Conservation (phyloP, 1,140 invertebrate genomes). For the Drosophila sucinea region DNA sequence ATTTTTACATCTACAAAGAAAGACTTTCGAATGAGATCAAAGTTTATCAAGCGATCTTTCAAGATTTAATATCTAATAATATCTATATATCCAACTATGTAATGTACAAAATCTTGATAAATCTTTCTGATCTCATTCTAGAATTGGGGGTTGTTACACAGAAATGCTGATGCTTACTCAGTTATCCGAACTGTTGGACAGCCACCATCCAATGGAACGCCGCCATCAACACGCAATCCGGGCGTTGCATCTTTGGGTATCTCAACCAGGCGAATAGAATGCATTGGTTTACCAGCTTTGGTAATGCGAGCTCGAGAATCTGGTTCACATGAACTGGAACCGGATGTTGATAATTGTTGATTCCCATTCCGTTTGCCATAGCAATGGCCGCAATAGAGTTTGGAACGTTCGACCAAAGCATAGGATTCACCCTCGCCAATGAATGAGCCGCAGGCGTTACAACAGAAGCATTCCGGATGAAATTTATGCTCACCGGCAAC, state of each 20-base stretch:
- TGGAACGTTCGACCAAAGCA: slow-evolving; percentile 93
- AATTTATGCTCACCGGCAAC: slow-evolving; percentile 96
- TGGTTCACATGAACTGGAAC: slow-evolving; percentile 18
- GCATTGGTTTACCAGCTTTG: slow-evolving; percentile 85
- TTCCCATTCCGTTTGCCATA: slow-evolving; percentile 84
- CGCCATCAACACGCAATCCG: slow-evolving; percentile 87
- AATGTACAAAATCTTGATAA: too few relatives aligned
- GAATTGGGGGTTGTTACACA: too few relatives aligned
- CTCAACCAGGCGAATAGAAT: slow-evolving; percentile 92
- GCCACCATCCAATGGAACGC: slow-evolving; percentile 75
- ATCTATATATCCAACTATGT: too few relatives aligned
- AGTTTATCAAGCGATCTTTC: too few relatives aligned
- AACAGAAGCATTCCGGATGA: slow-evolving; percentile 97
- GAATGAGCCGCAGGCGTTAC: slow-evolving; percentile 90
- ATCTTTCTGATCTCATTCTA: too few relatives aligned
- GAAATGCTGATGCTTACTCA: slow-evolving; percentile 57
- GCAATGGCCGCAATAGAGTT: slow-evolving; percentile 91
- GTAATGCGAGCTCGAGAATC: slow-evolving; percentile 59
- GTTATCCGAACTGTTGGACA: slow-evolving; percentile 79
- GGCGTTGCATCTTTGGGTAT: slow-evolving; percentile 85
- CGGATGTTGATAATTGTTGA: background rate
- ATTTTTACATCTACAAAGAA: too few relatives aligned
- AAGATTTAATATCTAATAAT: too few relatives aligned
- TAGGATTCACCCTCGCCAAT: slow-evolving; percentile 97
- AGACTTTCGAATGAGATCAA: too few relatives aligned